phyloP scores from a whole-genome alignment of 2,797 vertebrate genomes.

The Sylvia borin region DNA sequence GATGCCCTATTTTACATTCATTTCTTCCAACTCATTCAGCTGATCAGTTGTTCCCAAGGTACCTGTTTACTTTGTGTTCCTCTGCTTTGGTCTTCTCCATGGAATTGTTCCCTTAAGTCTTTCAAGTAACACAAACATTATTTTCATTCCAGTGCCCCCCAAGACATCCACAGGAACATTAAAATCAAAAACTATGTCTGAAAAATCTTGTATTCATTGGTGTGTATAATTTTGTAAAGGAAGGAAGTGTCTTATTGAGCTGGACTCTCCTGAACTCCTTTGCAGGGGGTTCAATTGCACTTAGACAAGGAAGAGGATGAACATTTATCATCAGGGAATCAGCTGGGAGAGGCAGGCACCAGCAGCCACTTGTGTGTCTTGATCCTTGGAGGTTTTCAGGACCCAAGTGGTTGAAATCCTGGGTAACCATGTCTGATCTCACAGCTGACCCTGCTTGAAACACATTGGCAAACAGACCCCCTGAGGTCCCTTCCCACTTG shows the following conservation, averaged over 20 bases:
- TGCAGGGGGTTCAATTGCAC: accelerated
- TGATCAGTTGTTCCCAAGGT: neutral
- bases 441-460: neutral
- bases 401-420: neutral
- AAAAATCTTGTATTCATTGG: neutral
- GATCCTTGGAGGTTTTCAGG: neutral
- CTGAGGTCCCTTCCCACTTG: neutral
- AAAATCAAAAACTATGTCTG: neutral
- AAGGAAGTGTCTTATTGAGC: neutral
- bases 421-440: neutral
- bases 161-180: neutral
- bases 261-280: neutral
- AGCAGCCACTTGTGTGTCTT: neutral
- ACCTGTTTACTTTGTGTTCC: neutral
- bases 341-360: neutral
- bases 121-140: neutral
- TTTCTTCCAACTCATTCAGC: neutral
- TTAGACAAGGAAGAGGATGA: neutral
- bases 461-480: neutral
- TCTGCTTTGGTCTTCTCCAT: neutral
- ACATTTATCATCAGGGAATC: neutral
- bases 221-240: neutral
- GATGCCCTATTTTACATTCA: neutral
- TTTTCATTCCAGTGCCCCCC: neutral
- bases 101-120: neutral